Percentiles rank a stretch among this genome's conserved stretches.
Evolutionary conservation across 2,797 vertebrate genomes (phyloP).

Genomic region (Acipenser transmontanus): DNA sequence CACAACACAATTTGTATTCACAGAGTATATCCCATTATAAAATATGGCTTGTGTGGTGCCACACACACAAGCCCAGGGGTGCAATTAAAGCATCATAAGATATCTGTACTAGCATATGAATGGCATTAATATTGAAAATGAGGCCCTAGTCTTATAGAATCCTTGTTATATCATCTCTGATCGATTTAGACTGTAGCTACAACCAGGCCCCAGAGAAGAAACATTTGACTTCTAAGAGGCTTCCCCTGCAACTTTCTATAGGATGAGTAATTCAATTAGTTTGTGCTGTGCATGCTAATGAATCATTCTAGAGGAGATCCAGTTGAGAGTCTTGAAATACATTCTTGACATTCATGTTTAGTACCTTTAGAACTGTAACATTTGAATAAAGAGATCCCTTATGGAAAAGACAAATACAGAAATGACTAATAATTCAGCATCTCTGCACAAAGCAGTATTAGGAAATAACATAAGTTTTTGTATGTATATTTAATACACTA

Average conservation of each 20-base stretch:
- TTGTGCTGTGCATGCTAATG: conserved; percentile 48
- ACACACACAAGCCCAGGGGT: conserved; percentile 5
- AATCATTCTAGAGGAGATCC: conserved; percentile 39
- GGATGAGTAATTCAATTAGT: conserved; percentile 56
- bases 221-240: conserved; percentile 43
- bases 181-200: conserved; percentile 57
- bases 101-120: background rate
- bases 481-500: too few species aligned
- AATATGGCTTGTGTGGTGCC: conserved; percentile 1
- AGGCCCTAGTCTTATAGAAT: background rate
- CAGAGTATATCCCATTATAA: background rate
- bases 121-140: conserved; percentile 6
- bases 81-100: conserved; percentile 6
- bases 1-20: background rate
- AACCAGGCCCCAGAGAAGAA: conserved; percentile 47
- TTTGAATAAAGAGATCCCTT: too few species aligned
- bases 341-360: too few species aligned
- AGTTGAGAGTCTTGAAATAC: conserved; percentile 1
- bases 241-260: conserved; percentile 37
- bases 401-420: too few species aligned
- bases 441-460: too few species aligned
- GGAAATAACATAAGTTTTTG: too few species aligned
- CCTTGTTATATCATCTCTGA: conserved; percentile 43
- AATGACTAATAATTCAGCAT: too few species aligned
- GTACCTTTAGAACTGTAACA: too few species aligned